Evolutionary conservation across 2,888 invertebrate species (phyloP), one percentile per base, ranked within the genome.

Genomic region (Chouioia cunea): DNA sequence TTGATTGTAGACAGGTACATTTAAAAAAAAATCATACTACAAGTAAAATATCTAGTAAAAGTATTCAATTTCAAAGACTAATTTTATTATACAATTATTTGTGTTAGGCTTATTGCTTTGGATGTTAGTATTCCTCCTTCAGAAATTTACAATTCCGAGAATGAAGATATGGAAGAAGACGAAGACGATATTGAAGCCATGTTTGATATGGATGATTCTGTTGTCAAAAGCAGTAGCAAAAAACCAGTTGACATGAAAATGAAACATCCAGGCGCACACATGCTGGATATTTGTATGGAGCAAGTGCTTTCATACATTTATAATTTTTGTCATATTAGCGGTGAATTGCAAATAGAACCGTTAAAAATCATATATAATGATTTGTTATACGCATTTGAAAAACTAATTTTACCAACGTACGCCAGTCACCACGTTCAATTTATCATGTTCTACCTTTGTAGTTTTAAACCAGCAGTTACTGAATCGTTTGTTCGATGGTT

Each of bases 391-490:
- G 89, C 92, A 2, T 97, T 97, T 85, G 94, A 97, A 78, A 90
- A 90, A 79, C 88, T 93, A 47, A 90, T 97, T 75, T 85, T 97
- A 71, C 93, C 93, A 0, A 96, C 96, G 0, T 92, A 95, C 85
- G 93, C 93, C 36, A 93, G 93, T 46, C 90, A 91, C 81, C 93
- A 94, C 82, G 89, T 92, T 1, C 95, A 94, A 84, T 95, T 92
- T 83, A 80, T 92, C 8, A 86, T 94, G 83, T 94, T 95, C 84
- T 90, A 92, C 79, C 85, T 93, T 71, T 91, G 92, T 82, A 91
- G 91, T 79, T 89, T 93, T 74, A 91, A 91, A 83, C 77, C 86
- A 2, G 82, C 86, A 36, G 83, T 90, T 76, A 86, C 88, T 1
- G 91, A 92, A 76, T 89, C 88, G 22, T 94, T 94, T 84, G 80